Evolutionary conservation across 2,888 invertebrate genomes (phyloP), one percentile per base, ranked within the genome.

Genomic region (Sclerodermus sp.): DNA sequence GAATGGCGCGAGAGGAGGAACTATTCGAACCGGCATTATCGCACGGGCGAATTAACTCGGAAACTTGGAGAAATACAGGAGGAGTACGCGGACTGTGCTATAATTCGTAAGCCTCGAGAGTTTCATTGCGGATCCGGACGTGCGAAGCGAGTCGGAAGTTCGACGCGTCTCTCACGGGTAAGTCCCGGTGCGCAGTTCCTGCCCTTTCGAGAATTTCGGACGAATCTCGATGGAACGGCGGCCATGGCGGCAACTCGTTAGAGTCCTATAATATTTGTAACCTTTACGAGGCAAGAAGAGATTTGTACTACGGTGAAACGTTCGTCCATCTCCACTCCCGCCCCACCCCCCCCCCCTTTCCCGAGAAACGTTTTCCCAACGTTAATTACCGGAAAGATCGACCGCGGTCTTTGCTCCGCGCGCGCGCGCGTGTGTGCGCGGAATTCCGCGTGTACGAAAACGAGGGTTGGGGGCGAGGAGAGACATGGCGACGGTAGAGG

Each of bases 231-330:
- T 30, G 32, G 31, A 34, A 42, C 34, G 38, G 16, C n/a, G 49
- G 47, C 30, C 8, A 45, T 44, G 58, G n/a, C n/a, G n/a, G n/a
- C n/a, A n/a, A n/a, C n/a, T n/a, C n/a, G n/a, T n/a, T n/a, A n/a
- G n/a, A n/a, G n/a, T n/a, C n/a, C n/a, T n/a, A n/a, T n/a, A n/a
- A 61, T 61, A 58, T 58, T 61, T 56, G 58, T 53, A 58, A 56
- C 60, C 45, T 47, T 53, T 44, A 48, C 39, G 48, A 18, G 34
- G n/a, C n/a, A n/a, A n/a, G n/a, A n/a, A n/a, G n/a, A n/a, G n/a
- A n/a, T n/a, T n/a, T n/a, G n/a, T n/a, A n/a, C n/a, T n/a, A n/a
- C n/a, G n/a, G n/a, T n/a, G n/a, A n/a, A n/a, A n/a, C n/a, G n/a
- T n/a, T n/a, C n/a, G n/a, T n/a, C n/a, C n/a, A n/a, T n/a, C n/a